A percentile compares a stretch with the other conserved stretches of the same genome.
Evolutionary conservation across 1,140 invertebrate species (phyloP).

Genomic region (Anoplophora glabripennis): DNA sequence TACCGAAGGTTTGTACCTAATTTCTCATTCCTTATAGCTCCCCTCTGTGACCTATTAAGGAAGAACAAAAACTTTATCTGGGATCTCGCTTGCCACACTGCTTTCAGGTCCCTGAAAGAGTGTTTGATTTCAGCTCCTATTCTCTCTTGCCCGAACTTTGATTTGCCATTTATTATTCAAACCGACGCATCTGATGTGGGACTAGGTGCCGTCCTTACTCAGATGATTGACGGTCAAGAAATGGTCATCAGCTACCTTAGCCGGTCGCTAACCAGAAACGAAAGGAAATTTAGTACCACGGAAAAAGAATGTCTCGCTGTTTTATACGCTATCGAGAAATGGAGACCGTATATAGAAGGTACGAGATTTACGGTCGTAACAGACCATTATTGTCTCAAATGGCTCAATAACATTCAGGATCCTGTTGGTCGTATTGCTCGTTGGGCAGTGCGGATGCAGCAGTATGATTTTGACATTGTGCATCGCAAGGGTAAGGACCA

Average conservation of each 20-base stretch:
- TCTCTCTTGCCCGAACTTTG: slow-evolving; percentile 27
- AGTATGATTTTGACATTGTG: slow-evolving; percentile 45
- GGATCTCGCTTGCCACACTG: background rate
- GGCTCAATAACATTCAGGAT: slow-evolving; percentile 48
- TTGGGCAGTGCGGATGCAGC: slow-evolving; percentile 47
- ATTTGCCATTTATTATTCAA: slow-evolving; percentile 26
- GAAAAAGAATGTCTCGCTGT: slow-evolving; percentile 22
- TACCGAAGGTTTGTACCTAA: slow-evolving; percentile 50
- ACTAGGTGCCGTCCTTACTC: slow-evolving; percentile 31
- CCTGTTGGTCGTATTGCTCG: slow-evolving; percentile 45
- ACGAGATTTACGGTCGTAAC: slow-evolving; percentile 47
- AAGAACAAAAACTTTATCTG: slow-evolving; percentile 29
- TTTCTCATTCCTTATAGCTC: slow-evolving; percentile 29
- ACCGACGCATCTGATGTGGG: slow-evolving; percentile 36
- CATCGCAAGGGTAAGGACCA: slow-evolving; percentile 45
- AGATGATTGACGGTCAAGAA: slow-evolving; percentile 37
- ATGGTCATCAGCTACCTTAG: slow-evolving; percentile 51
- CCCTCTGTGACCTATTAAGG: slow-evolving; percentile 35
- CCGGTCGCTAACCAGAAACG: slow-evolving; percentile 40
- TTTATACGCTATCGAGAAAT: slow-evolving; percentile 16
- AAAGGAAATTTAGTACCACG: slow-evolving; percentile 17
- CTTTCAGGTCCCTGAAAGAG: slow-evolving; percentile 5
- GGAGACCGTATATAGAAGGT: slow-evolving; percentile 42
- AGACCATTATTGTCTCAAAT: slow-evolving; percentile 50
- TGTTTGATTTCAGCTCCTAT: slow-evolving; percentile 14